phyloP scores from a whole-genome alignment of 2,797 vertebrate species.

The Diceros bicornis region DNA sequence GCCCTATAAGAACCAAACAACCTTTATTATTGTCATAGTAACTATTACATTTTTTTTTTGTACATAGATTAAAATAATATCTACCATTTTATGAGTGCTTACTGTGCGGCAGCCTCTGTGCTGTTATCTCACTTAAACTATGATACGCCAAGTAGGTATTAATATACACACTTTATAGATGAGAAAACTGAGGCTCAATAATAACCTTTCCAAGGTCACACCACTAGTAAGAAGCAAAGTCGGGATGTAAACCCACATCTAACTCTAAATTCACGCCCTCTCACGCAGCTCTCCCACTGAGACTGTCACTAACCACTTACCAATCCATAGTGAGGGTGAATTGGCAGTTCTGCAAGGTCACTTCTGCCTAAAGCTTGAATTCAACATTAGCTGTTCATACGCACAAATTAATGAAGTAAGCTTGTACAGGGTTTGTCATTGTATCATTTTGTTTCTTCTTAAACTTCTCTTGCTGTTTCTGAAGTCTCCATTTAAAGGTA shows the following conservation, averaged over 20 bases:
- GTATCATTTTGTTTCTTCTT: not conserved
- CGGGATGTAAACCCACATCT: not conserved
- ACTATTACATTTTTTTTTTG: not conserved
- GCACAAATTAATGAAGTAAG: not conserved
- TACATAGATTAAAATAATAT: not conserved
- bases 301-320: not conserved
- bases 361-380: not conserved
- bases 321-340: not conserved
- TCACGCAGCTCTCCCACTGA: not conserved
- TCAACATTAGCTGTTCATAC: not conserved
- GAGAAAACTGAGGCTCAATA: not conserved
- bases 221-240: not conserved
- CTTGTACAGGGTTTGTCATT: not conserved
- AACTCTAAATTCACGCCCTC: not conserved
- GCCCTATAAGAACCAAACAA: not conserved
- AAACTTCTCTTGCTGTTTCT: conserved; percentile 15
- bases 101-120: not conserved
- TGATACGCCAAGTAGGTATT: not conserved
- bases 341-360: not conserved
- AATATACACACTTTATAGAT: not conserved
- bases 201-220: not conserved
- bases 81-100: not conserved
- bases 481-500: not conserved
- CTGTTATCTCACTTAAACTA: not conserved
- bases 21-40: not conserved